These are phyloP conservation scores for Cynocephalus volans DNA, from an alignment of 2,113 vertebrate genomes.

Conservation along the genomic window DNA sequence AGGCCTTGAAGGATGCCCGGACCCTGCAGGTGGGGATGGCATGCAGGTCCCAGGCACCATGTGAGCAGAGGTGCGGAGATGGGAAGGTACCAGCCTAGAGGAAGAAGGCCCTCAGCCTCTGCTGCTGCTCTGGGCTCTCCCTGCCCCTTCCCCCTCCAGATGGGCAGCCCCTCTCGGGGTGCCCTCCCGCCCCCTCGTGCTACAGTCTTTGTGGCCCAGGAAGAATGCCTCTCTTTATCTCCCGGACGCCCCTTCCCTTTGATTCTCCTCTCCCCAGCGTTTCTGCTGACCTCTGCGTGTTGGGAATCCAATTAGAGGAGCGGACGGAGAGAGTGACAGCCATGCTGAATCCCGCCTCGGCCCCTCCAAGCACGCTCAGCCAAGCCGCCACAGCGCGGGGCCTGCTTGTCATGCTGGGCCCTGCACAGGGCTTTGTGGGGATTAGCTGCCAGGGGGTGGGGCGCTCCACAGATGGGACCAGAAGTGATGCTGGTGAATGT, in stretches of 20 bases:
- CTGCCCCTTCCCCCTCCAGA: slow-evolving; percentile 74
- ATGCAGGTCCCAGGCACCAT: rapidly evolving
- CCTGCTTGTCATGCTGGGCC: slow-evolving; percentile 66
- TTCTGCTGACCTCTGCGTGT: slow-evolving; percentile 87
- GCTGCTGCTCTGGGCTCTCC: rapidly evolving
- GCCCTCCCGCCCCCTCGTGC: slow-evolving; percentile 67
- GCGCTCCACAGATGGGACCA: slow-evolving; percentile 76
- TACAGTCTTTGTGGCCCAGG: slow-evolving; percentile 83
- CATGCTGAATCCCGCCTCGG: slow-evolving; percentile 75
- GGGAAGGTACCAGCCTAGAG: neutral
- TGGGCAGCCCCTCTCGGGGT: slow-evolving; percentile 75
- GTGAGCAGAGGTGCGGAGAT: neutral
- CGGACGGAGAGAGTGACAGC: slow-evolving; percentile 81
- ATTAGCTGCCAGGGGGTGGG: slow-evolving; percentile 72
- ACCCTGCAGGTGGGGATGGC: neutral
- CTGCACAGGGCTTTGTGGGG: slow-evolving; percentile 70
- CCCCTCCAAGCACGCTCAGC: slow-evolving; percentile 74
- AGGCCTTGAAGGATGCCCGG: neutral
- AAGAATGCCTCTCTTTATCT: slow-evolving; percentile 87
- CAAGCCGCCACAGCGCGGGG: neutral
- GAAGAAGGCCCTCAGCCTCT: neutral
- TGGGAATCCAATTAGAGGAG: slow-evolving; percentile 86
- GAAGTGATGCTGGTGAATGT: slow-evolving; percentile 77
- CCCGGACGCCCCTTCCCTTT: slow-evolving; percentile 81
- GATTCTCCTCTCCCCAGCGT: slow-evolving; percentile 83